A percentile compares a stretch with the other conserved stretches of the same genome.
phyloP scores from a whole-genome alignment of 2,797 vertebrate species.

The Enteromius unitaeniatus region DNA sequence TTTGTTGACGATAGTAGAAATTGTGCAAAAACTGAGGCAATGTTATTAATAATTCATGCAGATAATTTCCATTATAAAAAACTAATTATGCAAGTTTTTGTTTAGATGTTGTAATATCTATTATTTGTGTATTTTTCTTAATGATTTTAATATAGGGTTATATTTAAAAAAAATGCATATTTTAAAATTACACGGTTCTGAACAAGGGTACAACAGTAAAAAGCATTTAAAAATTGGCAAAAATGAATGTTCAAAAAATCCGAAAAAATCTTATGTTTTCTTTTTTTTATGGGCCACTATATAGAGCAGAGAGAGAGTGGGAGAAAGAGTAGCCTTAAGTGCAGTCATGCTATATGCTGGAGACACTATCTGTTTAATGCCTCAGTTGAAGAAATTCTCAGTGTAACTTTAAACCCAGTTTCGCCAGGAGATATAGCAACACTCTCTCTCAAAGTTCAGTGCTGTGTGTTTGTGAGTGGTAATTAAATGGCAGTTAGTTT shows the following conservation, averaged over 20 bases:
- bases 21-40: neutral
- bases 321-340: neutral
- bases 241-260: neutral
- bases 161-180: no score
- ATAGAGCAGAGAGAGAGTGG: neutral
- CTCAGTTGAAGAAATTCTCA: neutral
- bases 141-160: neutral
- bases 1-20: neutral
- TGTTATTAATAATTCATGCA: neutral
- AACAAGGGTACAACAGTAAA: neutral
- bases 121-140: neutral
- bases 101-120: neutral
- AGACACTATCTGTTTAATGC: neutral
- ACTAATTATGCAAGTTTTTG: neutral
- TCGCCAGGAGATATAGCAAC: neutral
- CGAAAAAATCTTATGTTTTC: neutral
- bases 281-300: neutral
- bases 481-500: slow-evolving; percentile 28
- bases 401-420: neutral
- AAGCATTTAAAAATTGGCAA: neutral
- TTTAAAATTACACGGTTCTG: neutral
- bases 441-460: slow-evolving; percentile 3
- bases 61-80: neutral
- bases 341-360: neutral
- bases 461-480: slow-evolving; percentile 10